phyloP scores from a whole-genome alignment of 2,113 vertebrate species.

The Strix uralensis region DNA sequence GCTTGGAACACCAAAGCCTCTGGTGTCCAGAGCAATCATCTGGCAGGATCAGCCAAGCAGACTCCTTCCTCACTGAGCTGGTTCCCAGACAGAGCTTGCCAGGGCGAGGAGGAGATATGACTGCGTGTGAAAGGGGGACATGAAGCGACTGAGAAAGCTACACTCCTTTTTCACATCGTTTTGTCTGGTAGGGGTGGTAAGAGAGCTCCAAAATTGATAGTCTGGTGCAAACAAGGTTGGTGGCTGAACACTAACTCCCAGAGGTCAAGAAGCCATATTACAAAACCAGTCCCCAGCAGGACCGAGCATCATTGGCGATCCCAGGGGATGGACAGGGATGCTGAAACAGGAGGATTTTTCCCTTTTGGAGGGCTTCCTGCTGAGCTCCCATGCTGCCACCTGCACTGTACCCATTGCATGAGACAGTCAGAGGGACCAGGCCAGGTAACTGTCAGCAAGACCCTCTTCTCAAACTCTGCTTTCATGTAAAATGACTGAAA shows the following conservation, averaged over 20 bases:
- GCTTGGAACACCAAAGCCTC: rapidly evolving
- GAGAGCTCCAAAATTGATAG: neutral
- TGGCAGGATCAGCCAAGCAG: neutral
- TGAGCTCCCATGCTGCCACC: neutral
- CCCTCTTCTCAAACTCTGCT: neutral
- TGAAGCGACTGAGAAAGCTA: neutral
- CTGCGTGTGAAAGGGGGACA: neutral
- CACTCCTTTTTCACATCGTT: neutral
- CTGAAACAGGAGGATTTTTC: neutral
- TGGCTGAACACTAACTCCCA: neutral
- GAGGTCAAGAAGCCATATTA: neutral
- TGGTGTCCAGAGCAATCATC: neutral
- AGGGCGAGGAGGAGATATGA: rapidly evolving
- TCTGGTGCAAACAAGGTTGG: neutral
- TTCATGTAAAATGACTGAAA: neutral
- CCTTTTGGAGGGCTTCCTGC: neutral
- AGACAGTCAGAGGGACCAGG: rapidly evolving
- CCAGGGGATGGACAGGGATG: neutral
- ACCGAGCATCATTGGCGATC: rapidly evolving
- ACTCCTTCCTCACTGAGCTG: rapidly evolving
- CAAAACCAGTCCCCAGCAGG: neutral
- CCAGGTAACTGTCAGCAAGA: neutral
- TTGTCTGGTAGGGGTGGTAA: neutral
- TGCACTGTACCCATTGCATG: neutral
- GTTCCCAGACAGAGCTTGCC: neutral